These are phyloP conservation scores for Magallana nippona DNA, from an alignment of 2,888 invertebrate genomes.

Conservation along the genomic window DNA sequence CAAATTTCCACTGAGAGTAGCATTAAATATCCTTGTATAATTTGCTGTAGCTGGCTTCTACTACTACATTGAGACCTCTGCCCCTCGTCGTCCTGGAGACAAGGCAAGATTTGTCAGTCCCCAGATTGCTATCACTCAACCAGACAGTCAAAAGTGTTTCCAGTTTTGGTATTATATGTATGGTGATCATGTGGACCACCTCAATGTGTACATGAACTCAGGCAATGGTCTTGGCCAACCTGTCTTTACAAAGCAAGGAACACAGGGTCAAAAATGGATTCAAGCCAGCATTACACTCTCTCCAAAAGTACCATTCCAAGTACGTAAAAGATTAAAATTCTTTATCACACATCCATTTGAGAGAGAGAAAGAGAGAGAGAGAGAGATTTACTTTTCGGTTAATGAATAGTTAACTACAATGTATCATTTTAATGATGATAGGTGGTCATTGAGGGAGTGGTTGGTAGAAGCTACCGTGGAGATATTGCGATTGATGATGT, in stretches of 20 bases:
- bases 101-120: conserved; percentile 80
- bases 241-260: conserved; percentile 66
- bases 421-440: conserved; percentile 45
- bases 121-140: conserved; percentile 43
- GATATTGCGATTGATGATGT: conserved; percentile 73
- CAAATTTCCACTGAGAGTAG: no score
- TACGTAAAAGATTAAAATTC: conserved; percentile 40
- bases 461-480: conserved; percentile 62
- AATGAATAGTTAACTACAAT: no score
- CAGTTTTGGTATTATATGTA: conserved; percentile 77
- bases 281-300: conserved; percentile 63
- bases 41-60: conserved; percentile 62
- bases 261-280: conserved; percentile 69
- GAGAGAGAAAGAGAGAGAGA: no score
- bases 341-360: no score
- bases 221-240: conserved; percentile 57
- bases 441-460: conserved; percentile 70
- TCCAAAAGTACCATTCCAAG: conserved; percentile 64
- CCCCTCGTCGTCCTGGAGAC: conserved; percentile 80
- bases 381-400: no score
- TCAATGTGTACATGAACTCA: conserved; percentile 71
- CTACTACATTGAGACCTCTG: conserved; percentile 67
- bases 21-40: no score
- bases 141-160: conserved; percentile 61
- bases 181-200: conserved; percentile 67